These are phyloP conservation scores for Dynastes grantii DNA, from an alignment of 2,888 invertebrate species.

Conservation along the genomic window DNA sequence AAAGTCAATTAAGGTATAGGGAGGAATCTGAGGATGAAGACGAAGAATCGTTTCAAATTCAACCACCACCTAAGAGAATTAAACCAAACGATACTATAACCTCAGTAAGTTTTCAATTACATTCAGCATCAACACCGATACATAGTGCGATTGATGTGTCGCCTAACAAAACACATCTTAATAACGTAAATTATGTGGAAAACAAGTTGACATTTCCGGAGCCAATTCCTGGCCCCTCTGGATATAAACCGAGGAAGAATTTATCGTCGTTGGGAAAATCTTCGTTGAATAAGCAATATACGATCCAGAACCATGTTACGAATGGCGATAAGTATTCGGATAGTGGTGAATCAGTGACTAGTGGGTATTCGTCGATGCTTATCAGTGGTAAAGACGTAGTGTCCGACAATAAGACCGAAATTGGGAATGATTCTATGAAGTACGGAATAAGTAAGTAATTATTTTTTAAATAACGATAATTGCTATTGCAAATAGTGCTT, in stretches of 20 bases:
- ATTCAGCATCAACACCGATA: conserved; percentile 12
- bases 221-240: conserved; percentile 67
- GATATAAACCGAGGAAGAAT: conserved; percentile 61
- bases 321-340: conserved; percentile 73
- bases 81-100: conserved; percentile 58
- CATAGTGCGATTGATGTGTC: conserved; percentile 6
- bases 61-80: conserved; percentile 71
- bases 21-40: conserved; percentile 68
- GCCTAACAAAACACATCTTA: conserved; percentile 7
- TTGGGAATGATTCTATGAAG: background rate
- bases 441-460: conserved; percentile 63
- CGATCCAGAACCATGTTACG: conserved; percentile 46
- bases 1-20: conserved; percentile 65
- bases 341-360: conserved; percentile 75
- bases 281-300: conserved; percentile 44
- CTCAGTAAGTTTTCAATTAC: conserved; percentile 26
- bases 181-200: conserved; percentile 35
- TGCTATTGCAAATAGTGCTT: conserved; percentile 17
- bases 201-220: conserved; percentile 59
- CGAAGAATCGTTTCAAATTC: conserved; percentile 68
- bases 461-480: background rate
- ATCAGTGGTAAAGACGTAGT: conserved; percentile 64
- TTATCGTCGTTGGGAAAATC: conserved; percentile 51
- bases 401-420: conserved; percentile 56
- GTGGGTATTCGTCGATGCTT: conserved; percentile 72